Evolutionary conservation across 2,888 invertebrate species (phyloP).

Genomic region (Rutpela maculata): DNA sequence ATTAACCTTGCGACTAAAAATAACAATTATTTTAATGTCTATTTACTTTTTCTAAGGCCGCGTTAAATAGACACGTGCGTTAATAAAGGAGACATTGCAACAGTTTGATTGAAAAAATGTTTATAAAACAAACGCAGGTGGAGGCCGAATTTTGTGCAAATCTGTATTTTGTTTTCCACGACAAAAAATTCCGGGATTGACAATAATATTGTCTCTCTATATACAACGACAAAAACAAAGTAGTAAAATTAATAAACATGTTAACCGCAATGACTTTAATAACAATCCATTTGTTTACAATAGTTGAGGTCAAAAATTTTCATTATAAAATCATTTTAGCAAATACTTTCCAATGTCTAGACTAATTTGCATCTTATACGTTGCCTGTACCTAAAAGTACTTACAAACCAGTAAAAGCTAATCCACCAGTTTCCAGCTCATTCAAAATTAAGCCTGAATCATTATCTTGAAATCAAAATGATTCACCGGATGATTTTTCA

Average conservation of each 20-base stretch:
- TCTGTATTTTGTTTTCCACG: background rate
- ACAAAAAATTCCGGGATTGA: background rate
- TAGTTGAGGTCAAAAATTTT: too few relatives aligned
- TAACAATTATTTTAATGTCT: constrained; percentile 13
- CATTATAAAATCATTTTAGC: too few relatives aligned
- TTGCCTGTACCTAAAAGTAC: too few relatives aligned
- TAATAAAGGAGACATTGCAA: constrained; percentile 21
- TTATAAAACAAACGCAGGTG: background rate
- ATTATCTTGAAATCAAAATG: background rate
- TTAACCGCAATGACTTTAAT: too few relatives aligned
- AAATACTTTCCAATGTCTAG: too few relatives aligned
- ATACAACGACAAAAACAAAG: too few relatives aligned
- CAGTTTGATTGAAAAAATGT: constrained; percentile 1
- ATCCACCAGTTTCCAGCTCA: too few relatives aligned
- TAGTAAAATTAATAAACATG: too few relatives aligned
- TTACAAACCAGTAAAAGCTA: too few relatives aligned
- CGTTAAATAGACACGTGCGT: constrained; percentile 13
- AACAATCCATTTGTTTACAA: too few relatives aligned
- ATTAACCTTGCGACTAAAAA: constrained; percentile 24
- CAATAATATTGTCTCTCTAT: background rate
- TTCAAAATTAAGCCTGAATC: background rate
- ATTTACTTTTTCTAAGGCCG: constrained; percentile 28
- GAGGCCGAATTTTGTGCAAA: constrained; percentile 8
- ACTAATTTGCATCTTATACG: too few relatives aligned
- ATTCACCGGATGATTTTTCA: background rate